Evolutionary conservation across 2,797 vertebrate genomes (phyloP).

Genomic region (Spinus pinus): DNA sequence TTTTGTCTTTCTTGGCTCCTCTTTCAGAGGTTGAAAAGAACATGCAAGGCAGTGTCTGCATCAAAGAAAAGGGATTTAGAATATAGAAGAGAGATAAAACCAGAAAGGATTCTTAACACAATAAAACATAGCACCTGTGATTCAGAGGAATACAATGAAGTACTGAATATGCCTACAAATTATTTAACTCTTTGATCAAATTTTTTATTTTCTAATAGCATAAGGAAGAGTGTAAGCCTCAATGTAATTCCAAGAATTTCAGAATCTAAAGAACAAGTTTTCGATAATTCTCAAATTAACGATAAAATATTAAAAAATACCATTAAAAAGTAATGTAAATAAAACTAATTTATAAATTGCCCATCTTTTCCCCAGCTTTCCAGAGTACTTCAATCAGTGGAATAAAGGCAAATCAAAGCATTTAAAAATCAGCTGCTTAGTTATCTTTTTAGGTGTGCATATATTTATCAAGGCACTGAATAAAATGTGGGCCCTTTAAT

Average conservation of each 20-base stretch:
- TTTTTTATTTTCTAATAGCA: background rate
- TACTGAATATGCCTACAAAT: background rate
- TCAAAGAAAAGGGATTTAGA: constrained; percentile 59
- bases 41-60: constrained; percentile 22
- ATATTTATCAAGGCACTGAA: background rate
- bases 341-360: background rate
- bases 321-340: background rate
- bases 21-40: constrained; percentile 44
- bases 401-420: background rate
- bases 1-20: constrained; percentile 49
- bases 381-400: background rate
- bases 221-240: background rate
- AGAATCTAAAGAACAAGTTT: background rate
- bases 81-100: constrained; percentile 16
- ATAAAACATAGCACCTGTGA: background rate
- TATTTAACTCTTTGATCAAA: background rate
- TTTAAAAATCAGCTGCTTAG: background rate
- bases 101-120: background rate
- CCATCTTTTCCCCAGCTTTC: background rate
- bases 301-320: background rate
- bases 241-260: background rate
- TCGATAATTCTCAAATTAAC: background rate
- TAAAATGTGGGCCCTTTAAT: background rate
- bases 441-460: background rate
- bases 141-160: background rate